Percentiles rank a stretch among this genome's conserved stretches.
phyloP scores from a whole-genome alignment of 1,140 invertebrate species.

The Temnothorax curvispinosus region DNA sequence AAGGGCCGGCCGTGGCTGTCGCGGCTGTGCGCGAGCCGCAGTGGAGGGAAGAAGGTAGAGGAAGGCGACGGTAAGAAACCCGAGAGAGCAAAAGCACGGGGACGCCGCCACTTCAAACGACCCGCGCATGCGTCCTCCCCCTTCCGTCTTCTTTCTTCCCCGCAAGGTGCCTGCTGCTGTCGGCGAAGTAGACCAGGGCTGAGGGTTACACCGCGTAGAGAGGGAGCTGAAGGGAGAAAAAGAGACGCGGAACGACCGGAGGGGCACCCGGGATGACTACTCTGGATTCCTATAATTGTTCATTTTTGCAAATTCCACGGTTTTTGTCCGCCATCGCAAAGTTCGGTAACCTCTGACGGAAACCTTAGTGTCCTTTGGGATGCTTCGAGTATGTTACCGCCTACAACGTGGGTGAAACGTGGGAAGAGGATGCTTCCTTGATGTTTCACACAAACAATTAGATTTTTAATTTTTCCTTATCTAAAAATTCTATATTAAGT shows the following conservation, averaged over 20 bases:
- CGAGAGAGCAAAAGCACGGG: slow-evolving; percentile 78
- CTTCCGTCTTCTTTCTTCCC: slow-evolving; percentile 73
- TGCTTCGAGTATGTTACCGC: background rate
- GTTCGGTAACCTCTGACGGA: slow-evolving; percentile 76
- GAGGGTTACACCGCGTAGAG: slow-evolving; percentile 58
- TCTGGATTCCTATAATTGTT: slow-evolving; percentile 86
- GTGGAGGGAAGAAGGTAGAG: slow-evolving; percentile 57
- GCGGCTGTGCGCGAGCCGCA: slow-evolving; percentile 52
- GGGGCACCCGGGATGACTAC: slow-evolving; percentile 71
- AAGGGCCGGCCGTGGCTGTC: slow-evolving; percentile 77
- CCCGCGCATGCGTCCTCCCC: slow-evolving; percentile 80
- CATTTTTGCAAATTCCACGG: slow-evolving; percentile 85
- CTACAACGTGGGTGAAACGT: background rate
- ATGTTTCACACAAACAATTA: background rate
- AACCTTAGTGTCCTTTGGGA: slow-evolving; percentile 5
- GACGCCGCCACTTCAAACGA: slow-evolving; percentile 83
- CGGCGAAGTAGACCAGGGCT: slow-evolving; percentile 74
- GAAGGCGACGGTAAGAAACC: slow-evolving; percentile 76
- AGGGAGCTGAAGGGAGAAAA: slow-evolving; percentile 51
- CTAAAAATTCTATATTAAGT: background rate
- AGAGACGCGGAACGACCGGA: slow-evolving; percentile 37
- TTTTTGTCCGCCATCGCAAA: slow-evolving; percentile 78
- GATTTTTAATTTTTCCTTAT: background rate
- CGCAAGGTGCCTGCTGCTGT: slow-evolving; percentile 71
- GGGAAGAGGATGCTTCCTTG: background rate